A percentile compares a stretch with the other conserved stretches of the same genome.
Evolutionary conservation across 2,797 vertebrate genomes (phyloP).

Genomic region (Pseudotriccus pelzelni): DNA sequence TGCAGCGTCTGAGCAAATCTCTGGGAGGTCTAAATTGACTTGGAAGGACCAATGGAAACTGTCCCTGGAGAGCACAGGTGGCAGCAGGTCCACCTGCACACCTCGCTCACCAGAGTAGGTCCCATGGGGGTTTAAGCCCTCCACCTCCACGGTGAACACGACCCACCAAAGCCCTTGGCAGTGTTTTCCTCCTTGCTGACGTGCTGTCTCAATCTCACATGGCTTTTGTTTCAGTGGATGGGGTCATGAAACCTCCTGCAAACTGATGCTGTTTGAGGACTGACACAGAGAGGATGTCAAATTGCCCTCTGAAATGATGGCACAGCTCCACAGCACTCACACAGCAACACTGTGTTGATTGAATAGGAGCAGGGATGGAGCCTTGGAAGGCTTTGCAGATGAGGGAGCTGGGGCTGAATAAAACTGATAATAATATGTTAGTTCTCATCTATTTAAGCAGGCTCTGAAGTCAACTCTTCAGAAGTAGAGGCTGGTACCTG

Average conservation of each 20-base stretch:
- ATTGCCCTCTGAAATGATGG: fast-evolving
- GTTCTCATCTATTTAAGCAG: neutral
- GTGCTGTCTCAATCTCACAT: fast-evolving
- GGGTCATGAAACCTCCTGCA: neutral
- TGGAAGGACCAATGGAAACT: neutral
- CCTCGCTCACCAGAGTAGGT: neutral
- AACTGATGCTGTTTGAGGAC: neutral
- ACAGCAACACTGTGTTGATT: neutral
- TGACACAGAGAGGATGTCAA: neutral
- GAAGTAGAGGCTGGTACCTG: neutral
- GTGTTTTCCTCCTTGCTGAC: neutral
- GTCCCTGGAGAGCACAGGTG: neutral
- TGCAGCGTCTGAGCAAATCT: neutral
- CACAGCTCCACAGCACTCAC: neutral
- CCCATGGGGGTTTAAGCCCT: neutral
- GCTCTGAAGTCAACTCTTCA: neutral
- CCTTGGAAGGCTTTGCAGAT: neutral
- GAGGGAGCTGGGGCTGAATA: neutral
- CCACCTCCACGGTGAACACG: neutral
- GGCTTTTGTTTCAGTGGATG: neutral
- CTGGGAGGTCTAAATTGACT: neutral
- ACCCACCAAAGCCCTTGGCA: neutral
- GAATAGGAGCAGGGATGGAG: neutral
- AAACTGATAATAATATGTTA: neutral
- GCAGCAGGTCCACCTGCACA: neutral